Conservation (phyloP, 2,113 vertebrate species). For the Trichomycterus rosablanca region DNA sequence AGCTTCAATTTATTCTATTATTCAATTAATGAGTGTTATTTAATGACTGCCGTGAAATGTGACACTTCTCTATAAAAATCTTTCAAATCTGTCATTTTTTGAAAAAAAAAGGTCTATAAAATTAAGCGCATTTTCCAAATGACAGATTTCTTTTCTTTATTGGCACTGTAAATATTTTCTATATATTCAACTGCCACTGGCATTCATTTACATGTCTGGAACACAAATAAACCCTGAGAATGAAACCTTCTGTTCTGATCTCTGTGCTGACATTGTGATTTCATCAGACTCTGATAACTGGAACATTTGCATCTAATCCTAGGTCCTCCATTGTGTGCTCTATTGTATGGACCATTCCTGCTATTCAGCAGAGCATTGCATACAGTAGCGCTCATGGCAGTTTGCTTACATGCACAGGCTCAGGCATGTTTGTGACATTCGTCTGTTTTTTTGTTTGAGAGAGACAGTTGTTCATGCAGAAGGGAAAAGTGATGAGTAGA, state of each 20-base stretch:
- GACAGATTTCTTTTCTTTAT: too few species aligned
- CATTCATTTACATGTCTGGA: neutral
- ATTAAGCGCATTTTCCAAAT: too few species aligned
- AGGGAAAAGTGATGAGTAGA: slow-evolving; percentile 39
- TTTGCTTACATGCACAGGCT: too few species aligned
- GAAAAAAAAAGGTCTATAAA: too few species aligned
- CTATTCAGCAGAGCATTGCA: neutral
- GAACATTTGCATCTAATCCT: neutral
- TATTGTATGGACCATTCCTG: neutral
- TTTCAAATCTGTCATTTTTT: too few species aligned
- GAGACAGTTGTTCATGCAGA: slow-evolving; percentile 59
- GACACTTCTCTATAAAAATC: too few species aligned
- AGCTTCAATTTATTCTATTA: too few species aligned
- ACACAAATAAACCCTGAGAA: neutral
- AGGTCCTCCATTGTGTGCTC: neutral
- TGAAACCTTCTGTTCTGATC: neutral
- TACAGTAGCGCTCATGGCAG: neutral
- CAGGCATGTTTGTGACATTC: too few species aligned
- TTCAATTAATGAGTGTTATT: too few species aligned
- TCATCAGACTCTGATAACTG: neutral
- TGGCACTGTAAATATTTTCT: too few species aligned
- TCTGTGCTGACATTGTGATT: neutral
- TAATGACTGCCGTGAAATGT: too few species aligned
- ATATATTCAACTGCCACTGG: neutral
- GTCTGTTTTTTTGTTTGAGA: too few species aligned